Evolutionary conservation across 2,888 invertebrate genomes (phyloP), one percentile per base, ranked within the genome.

Genomic region (Lepidonotus clava): DNA sequence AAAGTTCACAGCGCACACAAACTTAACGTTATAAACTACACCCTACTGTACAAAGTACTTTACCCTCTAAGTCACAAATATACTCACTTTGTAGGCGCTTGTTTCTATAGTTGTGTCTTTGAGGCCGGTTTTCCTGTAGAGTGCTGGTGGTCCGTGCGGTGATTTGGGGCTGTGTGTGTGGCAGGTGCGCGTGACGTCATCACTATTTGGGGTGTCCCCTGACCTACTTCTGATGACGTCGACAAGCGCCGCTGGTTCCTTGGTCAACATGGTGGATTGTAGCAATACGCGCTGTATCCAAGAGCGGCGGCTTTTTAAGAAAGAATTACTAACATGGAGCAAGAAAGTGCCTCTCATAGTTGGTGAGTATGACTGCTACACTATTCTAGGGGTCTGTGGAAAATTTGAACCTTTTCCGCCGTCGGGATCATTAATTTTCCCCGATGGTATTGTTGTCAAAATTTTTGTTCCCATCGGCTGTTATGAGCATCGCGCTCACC

Each of bases 291-390:
- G 93, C 88, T 93, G 93, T 89, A 91, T 91, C 86, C 92, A 93
- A 90, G 93, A 93, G 90, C 91, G 93, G 89, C 91, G 92, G 86
- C 91, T 91, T 90, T 92, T 94, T 90, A 92, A 91, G 91, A 92
- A 93, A 90, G 94, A 94, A 90, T 92, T 94, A 87, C 90, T 93
- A 86, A 92, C 93, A 89, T 94, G 94, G 94, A 92, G 93, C 90
- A 94, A 94, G 89, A 94, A 94, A 91, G 90, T 94, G 67, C 94
- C 93, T 87, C 90, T 93, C 56, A 88, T 92, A 51, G 90, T 93
- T 46, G 93, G 93, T 93, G 90, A 90, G 93, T 92, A 86, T 66
- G 80, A 85, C 53, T 24, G 32, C 24, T 61, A 53, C 76, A 83
- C 80, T 11, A 83, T 83, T 83, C 28, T 85, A 71, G n/a, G 28